A percentile compares a stretch with the other conserved stretches of the same genome.
Evolutionary conservation across 2,113 vertebrate species (phyloP).

Genomic region (Agelaius phoeniceus): DNA sequence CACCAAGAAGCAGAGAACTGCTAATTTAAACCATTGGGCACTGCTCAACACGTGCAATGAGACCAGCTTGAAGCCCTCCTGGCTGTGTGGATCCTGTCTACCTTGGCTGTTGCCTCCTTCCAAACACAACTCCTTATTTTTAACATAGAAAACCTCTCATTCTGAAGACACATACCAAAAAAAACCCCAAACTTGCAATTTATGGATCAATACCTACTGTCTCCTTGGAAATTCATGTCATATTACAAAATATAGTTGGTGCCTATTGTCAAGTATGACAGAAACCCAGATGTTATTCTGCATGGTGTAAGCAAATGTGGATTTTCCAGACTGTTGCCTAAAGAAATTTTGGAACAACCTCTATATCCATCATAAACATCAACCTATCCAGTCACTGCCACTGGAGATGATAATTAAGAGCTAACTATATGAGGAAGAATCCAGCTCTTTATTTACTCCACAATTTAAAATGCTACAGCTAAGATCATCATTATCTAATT

Average conservation of each 20-base stretch:
- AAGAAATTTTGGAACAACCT: conserved; percentile 45
- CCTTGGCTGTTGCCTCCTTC: neutral
- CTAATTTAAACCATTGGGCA: neutral
- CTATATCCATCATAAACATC: conserved; percentile 41
- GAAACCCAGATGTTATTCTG: conserved; percentile 22
- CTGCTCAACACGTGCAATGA: neutral
- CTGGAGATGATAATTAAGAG: conserved; percentile 45
- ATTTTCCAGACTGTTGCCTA: conserved; percentile 43
- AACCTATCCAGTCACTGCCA: neutral
- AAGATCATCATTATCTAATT: conserved; percentile 4
- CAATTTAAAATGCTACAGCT: conserved; percentile 45
- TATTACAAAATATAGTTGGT: conserved; percentile 30
- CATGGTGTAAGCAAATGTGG: conserved; percentile 10
- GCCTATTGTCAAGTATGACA: conserved; percentile 17
- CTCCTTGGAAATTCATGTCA: neutral
- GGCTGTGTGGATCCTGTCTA: neutral
- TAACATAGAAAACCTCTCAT: neutral
- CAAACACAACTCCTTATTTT: neutral
- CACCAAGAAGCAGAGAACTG: neutral
- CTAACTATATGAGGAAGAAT: conserved; percentile 37
- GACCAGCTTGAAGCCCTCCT: neutral
- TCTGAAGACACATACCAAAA: neutral
- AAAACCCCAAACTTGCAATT: neutral
- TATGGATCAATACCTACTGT: neutral
- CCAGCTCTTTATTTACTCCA: conserved; percentile 11